Evolutionary conservation across 2,888 invertebrate species (phyloP).

Genomic region (Camponotus fellah): DNA sequence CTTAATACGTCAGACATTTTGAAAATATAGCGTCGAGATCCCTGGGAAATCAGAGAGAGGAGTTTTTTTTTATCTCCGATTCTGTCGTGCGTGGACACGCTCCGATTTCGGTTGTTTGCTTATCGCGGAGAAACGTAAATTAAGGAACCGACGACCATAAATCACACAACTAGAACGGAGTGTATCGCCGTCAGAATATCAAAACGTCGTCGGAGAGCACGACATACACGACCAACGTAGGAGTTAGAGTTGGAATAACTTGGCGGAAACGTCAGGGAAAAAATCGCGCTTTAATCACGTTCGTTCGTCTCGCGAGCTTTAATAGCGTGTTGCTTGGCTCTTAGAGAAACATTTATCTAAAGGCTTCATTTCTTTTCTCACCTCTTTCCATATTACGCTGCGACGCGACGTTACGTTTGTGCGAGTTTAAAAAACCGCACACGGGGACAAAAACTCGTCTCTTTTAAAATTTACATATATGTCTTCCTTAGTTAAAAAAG

Average conservation of each 20-base stretch:
- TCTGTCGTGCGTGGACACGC: constrained; percentile 23
- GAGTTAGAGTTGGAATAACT: constrained; percentile 61
- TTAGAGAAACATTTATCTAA: constrained; percentile 47
- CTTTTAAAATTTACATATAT: constrained; percentile 39
- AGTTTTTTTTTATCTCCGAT: constrained; percentile 19
- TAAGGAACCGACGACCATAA: constrained; percentile 61
- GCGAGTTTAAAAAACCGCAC: constrained; percentile 31
- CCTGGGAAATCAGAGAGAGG: constrained; percentile 1
- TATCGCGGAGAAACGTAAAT: constrained; percentile 66
- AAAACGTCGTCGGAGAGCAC: constrained; percentile 55
- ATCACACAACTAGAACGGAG: constrained; percentile 66
- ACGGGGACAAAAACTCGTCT: constrained; percentile 8
- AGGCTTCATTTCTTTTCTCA: constrained; percentile 28
- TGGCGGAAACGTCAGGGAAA: constrained; percentile 33
- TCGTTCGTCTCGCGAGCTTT: constrained; percentile 35
- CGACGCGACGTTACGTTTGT: constrained; percentile 32
- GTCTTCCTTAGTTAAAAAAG: background rate
- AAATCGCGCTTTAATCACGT: constrained; percentile 51
- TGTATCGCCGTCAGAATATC: constrained; percentile 70
- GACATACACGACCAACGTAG: constrained; percentile 36
- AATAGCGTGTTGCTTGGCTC: constrained; percentile 32
- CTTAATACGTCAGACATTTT: background rate
- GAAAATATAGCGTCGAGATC: constrained; percentile 3
- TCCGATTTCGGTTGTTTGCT: constrained; percentile 57
- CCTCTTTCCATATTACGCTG: constrained; percentile 10